Percentiles rank a stretch among this genome's conserved stretches.
Conservation (phyloP, 2,888 invertebrate species). For the Rhimphoctona megacephalus region DNA sequence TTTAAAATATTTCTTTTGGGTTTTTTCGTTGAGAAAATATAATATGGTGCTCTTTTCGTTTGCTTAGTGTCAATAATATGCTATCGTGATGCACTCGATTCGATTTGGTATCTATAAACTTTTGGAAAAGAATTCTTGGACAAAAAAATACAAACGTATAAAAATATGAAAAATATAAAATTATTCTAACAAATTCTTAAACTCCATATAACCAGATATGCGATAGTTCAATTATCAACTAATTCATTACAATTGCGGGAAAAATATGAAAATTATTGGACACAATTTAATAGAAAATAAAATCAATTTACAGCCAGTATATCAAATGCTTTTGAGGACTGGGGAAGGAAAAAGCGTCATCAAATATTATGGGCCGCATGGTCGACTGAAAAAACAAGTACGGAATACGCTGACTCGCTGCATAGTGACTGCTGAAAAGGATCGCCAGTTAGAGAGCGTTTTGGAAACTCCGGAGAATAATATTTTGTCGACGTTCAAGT, state of each 20-base stretch:
- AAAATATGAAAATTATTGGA: constrained; percentile 16
- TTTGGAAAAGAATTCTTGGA: too few species aligned
- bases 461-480: constrained; percentile 19
- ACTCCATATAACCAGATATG: constrained; percentile 7
- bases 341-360: constrained; percentile 25
- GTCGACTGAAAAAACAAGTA: constrained; percentile 31
- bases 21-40: too few species aligned
- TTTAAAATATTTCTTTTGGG: too few species aligned
- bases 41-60: too few species aligned
- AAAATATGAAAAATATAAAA: background rate
- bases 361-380: constrained; percentile 24
- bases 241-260: constrained; percentile 4
- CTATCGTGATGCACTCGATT: too few species aligned
- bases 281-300: constrained; percentile 12
- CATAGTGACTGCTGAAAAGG: constrained; percentile 23
- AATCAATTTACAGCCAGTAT: constrained; percentile 31
- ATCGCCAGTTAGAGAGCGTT: constrained; percentile 13
- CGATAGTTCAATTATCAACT: constrained; percentile 17
- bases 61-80: too few species aligned
- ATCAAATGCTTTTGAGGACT: constrained; percentile 25
- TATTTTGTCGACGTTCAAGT: constrained; percentile 31
- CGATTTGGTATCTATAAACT: too few species aligned
- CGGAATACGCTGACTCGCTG: constrained; percentile 15
- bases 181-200: background rate
- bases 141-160: too few species aligned